Conservation (phyloP, 2,888 invertebrate species). For the Drosophila percnosoma region DNA sequence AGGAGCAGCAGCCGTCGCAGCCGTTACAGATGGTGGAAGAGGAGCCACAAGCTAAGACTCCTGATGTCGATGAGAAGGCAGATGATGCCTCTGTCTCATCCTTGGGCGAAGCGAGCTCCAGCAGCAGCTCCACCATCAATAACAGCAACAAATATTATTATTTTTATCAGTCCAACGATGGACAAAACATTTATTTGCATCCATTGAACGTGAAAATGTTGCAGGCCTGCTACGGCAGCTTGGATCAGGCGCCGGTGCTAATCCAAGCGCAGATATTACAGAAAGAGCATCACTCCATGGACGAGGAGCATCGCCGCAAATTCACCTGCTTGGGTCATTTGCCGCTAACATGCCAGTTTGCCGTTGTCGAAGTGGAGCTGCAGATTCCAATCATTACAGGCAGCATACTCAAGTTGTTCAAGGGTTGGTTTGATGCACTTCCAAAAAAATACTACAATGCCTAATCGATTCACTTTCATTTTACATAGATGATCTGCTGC, state of each 20-base stretch:
- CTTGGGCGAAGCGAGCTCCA: slow-evolving; percentile 55
- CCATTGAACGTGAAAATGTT: slow-evolving; percentile 95
- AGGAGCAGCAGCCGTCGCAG: slow-evolving; percentile 40
- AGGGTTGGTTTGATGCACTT: slow-evolving; percentile 85
- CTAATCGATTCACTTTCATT: background rate
- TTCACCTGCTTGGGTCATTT: slow-evolving; percentile 93
- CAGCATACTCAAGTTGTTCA: slow-evolving; percentile 89
- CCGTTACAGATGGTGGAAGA: slow-evolving; percentile 24
- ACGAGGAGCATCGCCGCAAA: slow-evolving; percentile 91
- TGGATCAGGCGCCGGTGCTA: slow-evolving; percentile 90
- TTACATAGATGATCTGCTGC: slow-evolving; percentile 89
- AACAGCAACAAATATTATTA: slow-evolving; percentile 84
- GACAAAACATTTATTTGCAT: slow-evolving; percentile 96
- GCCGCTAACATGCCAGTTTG: slow-evolving; percentile 95
- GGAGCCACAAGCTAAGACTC: slow-evolving; percentile 31
- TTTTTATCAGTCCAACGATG: slow-evolving; percentile 90
- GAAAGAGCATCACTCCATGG: slow-evolving; percentile 94
- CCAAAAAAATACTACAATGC: background rate
- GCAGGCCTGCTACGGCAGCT: slow-evolving; percentile 92
- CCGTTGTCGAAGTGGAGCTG: slow-evolving; percentile 94
- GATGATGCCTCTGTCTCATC: slow-evolving; percentile 67
- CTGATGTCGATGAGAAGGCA: slow-evolving; percentile 57
- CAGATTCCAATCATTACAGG: slow-evolving; percentile 89
- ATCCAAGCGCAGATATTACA: slow-evolving; percentile 93
- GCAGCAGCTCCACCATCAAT: slow-evolving; percentile 69